Conservation (phyloP, 2,113 vertebrate genomes). For the Paracanthobrama guichenoti region DNA sequence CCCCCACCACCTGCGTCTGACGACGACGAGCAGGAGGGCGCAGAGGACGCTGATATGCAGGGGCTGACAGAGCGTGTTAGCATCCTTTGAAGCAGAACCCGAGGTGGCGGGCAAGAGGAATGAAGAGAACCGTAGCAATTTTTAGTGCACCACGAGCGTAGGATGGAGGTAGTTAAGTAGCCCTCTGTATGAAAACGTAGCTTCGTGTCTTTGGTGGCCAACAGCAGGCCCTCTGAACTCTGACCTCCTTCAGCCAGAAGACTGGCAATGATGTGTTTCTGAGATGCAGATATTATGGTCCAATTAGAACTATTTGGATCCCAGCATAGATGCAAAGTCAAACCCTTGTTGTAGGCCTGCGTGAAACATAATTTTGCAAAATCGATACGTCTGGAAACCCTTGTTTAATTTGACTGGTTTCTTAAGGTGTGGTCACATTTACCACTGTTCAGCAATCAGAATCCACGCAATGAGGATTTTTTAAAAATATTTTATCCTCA, state of each 20-base stretch:
- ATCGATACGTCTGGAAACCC: background rate
- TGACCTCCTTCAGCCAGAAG: background rate
- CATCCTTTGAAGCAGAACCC: slow-evolving; percentile 77
- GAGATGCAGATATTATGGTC: background rate
- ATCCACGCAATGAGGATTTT: background rate
- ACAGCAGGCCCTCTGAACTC: background rate
- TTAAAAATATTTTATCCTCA: background rate
- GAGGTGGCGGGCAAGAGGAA: slow-evolving; percentile 10
- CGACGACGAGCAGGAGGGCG: slow-evolving; percentile 67
- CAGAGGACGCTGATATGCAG: slow-evolving; percentile 81
- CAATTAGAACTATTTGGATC: background rate
- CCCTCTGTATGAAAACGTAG: slow-evolving; percentile 6
- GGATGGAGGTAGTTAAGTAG: slow-evolving; percentile 2
- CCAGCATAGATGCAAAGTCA: background rate
- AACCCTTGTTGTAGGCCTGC: background rate
- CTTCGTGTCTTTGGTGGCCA: background rate
- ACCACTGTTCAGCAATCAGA: background rate
- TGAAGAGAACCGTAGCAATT: background rate
- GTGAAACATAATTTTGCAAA: background rate
- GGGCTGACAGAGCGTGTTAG: slow-evolving; percentile 88
- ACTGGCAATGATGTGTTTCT: background rate
- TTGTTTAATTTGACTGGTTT: background rate
- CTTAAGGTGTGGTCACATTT: background rate
- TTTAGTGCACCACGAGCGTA: background rate
- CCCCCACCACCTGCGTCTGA: slow-evolving; percentile 61